Percentiles rank a stretch among this genome's conserved stretches.
Evolutionary conservation across 2,797 vertebrate species (phyloP).

Genomic region (Anas bernieri): DNA sequence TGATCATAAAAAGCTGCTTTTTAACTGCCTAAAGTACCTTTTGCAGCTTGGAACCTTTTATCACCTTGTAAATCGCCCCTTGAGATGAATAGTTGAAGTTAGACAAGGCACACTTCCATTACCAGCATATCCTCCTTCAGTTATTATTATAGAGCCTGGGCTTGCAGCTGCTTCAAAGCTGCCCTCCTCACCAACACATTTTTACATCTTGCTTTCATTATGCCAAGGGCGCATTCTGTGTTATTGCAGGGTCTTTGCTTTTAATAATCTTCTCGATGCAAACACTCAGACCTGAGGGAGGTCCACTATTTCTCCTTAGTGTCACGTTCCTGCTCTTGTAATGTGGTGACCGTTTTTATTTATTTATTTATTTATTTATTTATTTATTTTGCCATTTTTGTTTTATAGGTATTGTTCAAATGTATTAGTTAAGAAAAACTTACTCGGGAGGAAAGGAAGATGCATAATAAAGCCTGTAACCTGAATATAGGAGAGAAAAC

Average conservation of each 20-base stretch:
- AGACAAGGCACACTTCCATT: constrained; percentile 70
- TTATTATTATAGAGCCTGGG: constrained; percentile 28
- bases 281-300: constrained; percentile 50
- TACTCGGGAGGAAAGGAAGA: constrained; percentile 36
- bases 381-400: not conserved
- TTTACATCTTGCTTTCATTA: constrained; percentile 77
- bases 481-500: constrained; percentile 39
- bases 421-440: not conserved
- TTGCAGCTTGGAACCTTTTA: constrained; percentile 81
- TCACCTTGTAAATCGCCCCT: constrained; percentile 81
- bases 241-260: constrained; percentile 65
- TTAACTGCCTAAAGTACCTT: constrained; percentile 78
- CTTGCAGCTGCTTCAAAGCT: constrained; percentile 74
- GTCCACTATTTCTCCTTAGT: constrained; percentile 14
- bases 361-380: too few species aligned
- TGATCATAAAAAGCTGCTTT: constrained; percentile 78
- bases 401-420: constrained; percentile 29
- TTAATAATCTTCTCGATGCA: constrained; percentile 50
- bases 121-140: constrained; percentile 61
- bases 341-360: constrained; percentile 3
- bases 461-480: constrained; percentile 47
- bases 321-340: constrained; percentile 30
- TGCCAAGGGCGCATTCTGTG: not conserved
- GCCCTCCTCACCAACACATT: constrained; percentile 64
- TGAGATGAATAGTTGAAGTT: constrained; percentile 74